These are phyloP conservation scores for Exaiptasia diaphana DNA, from an alignment of 64 coral and sea anemone genomes.

Conservation along the genomic window DNA sequence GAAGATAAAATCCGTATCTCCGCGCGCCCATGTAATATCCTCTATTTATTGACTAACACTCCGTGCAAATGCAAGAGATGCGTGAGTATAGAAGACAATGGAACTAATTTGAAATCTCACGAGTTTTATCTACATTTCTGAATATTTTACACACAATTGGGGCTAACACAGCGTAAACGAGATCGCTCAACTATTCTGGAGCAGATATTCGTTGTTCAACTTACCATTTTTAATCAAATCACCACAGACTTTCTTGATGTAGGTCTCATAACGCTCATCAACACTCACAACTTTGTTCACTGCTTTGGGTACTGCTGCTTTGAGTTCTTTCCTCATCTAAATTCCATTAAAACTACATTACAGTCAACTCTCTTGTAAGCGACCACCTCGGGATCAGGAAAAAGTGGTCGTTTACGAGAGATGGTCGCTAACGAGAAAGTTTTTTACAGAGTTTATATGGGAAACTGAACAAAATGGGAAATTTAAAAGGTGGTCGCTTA, in stretches of 20 bases:
- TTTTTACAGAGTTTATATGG: background rate
- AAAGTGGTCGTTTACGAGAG: background rate
- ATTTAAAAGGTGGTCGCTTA: background rate
- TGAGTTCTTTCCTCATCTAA: conserved; percentile 49
- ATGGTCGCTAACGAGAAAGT: background rate
- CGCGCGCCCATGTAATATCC: too few relatives aligned
- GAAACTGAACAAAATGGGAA: background rate
- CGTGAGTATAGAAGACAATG: background rate
- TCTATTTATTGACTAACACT: too few relatives aligned
- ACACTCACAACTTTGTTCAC: conserved; percentile 64
- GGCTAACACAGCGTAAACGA: background rate
- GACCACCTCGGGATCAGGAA: background rate
- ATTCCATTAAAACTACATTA: background rate
- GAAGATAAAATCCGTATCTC: too few relatives aligned
- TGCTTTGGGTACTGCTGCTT: conserved; percentile 54
- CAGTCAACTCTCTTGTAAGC: background rate
- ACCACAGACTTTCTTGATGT: conserved; percentile 43
- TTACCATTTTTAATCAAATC: conserved; percentile 63
- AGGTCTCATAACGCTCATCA: conserved; percentile 77
- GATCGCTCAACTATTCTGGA: background rate
- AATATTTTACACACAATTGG: too few relatives aligned
- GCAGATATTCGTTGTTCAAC: background rate
- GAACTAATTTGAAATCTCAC: background rate
- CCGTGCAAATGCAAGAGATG: background rate
- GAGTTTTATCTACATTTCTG: background rate